phyloP scores from a whole-genome alignment of 2,888 invertebrate species.

The Melanchra persicariae region DNA sequence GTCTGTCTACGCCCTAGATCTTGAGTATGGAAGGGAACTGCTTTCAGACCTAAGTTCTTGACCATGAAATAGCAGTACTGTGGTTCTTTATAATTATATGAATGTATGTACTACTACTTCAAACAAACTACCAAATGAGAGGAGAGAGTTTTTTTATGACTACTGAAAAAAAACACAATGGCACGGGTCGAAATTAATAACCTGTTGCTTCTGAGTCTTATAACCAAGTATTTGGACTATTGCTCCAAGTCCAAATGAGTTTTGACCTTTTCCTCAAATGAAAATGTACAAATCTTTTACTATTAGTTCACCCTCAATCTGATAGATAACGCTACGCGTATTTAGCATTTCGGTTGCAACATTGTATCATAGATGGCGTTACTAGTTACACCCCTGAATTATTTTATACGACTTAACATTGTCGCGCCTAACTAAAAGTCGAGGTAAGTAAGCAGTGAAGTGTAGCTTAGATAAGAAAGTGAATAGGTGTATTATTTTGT shows the following conservation, averaged over 20 bases:
- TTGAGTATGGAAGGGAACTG: background rate
- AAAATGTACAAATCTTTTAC: background rate
- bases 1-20: background rate
- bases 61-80: constrained; percentile 3
- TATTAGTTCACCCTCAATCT: background rate
- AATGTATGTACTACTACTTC: too few relatives aligned
- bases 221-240: too few relatives aligned
- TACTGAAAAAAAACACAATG: too few relatives aligned
- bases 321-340: background rate
- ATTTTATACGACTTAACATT: background rate
- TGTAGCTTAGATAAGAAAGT: too few relatives aligned
- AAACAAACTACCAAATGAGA: too few relatives aligned
- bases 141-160: too few relatives aligned
- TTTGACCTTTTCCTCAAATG: too few relatives aligned
- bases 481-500: too few relatives aligned
- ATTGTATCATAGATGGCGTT: background rate
- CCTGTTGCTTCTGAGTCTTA: too few relatives aligned
- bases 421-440: background rate
- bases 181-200: too few relatives aligned
- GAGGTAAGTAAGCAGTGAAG: background rate
- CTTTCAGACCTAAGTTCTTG: background rate
- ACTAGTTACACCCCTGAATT: constrained; percentile 4
- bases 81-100: too few relatives aligned
- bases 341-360: background rate
- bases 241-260: too few relatives aligned